These are phyloP conservation scores for Formicarius rufipectus DNA, from an alignment of 2,113 vertebrate genomes.

Conservation along the genomic window DNA sequence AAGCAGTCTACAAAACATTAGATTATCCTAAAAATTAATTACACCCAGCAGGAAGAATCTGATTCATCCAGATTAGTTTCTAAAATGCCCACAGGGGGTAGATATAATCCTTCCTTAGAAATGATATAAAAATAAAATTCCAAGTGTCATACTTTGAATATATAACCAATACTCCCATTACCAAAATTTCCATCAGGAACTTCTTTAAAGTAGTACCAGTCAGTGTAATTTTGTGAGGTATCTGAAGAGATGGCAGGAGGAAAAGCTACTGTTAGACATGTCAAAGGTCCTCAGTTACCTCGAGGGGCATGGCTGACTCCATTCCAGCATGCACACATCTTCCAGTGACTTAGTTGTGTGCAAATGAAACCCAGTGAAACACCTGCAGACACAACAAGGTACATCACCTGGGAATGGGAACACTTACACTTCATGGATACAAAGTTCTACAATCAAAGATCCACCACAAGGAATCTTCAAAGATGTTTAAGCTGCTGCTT, in stretches of 20 bases:
- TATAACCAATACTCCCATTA: conserved; percentile 62
- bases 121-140: conserved; percentile 36
- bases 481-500: background rate
- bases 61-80: conserved; percentile 39
- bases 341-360: background rate
- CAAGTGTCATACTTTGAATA: conserved; percentile 44
- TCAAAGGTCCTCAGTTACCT: background rate
- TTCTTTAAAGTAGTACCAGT: conserved; percentile 27
- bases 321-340: background rate
- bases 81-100: background rate
- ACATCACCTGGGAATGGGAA: background rate
- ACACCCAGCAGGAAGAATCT: conserved; percentile 46
- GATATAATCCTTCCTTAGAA: conserved; percentile 42
- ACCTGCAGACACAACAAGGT: background rate
- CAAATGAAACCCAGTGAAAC: background rate
- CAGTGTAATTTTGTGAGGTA: conserved; percentile 25
- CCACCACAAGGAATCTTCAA: background rate
- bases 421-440: background rate
- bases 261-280: background rate
- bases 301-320: background rate
- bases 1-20: background rate
- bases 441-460: background rate
- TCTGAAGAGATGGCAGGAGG: background rate
- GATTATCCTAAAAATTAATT: conserved; percentile 64
- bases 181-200: conserved; percentile 49